Conservation (phyloP, 2,113 vertebrate genomes). For the Hyperopisus bebe region DNA sequence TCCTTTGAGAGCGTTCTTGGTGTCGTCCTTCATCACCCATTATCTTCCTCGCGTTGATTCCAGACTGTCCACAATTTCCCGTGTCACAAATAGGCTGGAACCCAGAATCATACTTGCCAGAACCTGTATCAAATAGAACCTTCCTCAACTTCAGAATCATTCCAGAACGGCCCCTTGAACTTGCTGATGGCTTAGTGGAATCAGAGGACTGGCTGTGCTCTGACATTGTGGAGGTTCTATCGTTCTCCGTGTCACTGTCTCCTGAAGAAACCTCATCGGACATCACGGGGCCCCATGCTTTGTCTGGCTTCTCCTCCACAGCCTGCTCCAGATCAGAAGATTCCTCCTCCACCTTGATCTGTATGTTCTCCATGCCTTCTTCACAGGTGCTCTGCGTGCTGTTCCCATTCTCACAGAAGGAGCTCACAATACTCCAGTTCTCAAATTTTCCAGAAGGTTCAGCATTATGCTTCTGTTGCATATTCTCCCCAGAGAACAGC, state of each 20-base stretch:
- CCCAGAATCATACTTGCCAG: conserved; percentile 29
- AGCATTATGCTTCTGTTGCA: conserved; percentile 38
- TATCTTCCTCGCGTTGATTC: not conserved
- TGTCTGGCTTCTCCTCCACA: conserved; percentile 22
- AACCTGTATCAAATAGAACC: conserved; percentile 37
- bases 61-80: not conserved
- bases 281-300: conserved; percentile 57
- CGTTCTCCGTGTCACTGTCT: conserved; percentile 32
- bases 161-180: conserved; percentile 39
- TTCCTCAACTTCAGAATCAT: conserved; percentile 59
- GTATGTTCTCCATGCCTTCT: conserved; percentile 8
- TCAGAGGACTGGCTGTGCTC: not conserved
- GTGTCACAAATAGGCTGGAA: conserved; percentile 44
- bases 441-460: conserved; percentile 10
- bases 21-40: not conserved
- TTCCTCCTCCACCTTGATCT: conserved; percentile 29
- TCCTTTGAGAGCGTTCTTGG: conserved; percentile 6
- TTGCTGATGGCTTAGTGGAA: not conserved
- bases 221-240: conserved; percentile 20
- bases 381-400: not conserved
- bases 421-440: conserved; percentile 21
- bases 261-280: conserved; percentile 42
- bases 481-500: conserved; percentile 42
- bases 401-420: conserved; percentile 17
- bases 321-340: conserved; percentile 7